Evolutionary conservation across 1,140 invertebrate species (phyloP).

Genomic region (Conus betulinus): DNA sequence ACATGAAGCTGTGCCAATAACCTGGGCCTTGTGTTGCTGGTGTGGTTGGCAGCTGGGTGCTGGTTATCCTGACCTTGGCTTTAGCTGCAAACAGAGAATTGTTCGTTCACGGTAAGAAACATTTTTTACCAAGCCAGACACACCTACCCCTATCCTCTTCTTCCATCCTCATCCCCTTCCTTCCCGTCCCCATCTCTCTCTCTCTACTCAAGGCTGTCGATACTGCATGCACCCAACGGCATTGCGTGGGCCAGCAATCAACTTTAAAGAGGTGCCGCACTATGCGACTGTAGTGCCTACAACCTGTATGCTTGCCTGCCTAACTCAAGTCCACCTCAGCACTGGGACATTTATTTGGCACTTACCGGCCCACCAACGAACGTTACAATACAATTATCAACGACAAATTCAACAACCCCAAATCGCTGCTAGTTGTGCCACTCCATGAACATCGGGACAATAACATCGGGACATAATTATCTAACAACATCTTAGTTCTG

Average conservation of each 20-base stretch:
- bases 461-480: not conserved
- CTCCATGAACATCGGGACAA: too few relatives aligned
- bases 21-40: slow-evolving; percentile 1
- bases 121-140: not conserved
- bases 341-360: not conserved
- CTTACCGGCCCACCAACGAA: not conserved
- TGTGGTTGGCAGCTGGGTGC: slow-evolving; percentile 19
- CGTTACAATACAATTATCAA: not conserved
- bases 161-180: not conserved
- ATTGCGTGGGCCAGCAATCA: slow-evolving; percentile 27
- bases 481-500: not conserved
- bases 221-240: not conserved
- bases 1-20: slow-evolving; percentile 17
- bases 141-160: not conserved
- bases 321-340: not conserved
- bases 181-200: not conserved
- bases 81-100: slow-evolving; percentile 28
- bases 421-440: not conserved
- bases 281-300: not conserved
- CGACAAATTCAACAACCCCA: not conserved
- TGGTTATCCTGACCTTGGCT: slow-evolving; percentile 35
- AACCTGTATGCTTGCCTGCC: slow-evolving; percentile 20
- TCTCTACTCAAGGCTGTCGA: not conserved
- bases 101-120: not conserved
- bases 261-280: not conserved